Evolutionary conservation across 1,140 invertebrate genomes (phyloP).

Genomic region (Meloidogyne exigua): DNA sequence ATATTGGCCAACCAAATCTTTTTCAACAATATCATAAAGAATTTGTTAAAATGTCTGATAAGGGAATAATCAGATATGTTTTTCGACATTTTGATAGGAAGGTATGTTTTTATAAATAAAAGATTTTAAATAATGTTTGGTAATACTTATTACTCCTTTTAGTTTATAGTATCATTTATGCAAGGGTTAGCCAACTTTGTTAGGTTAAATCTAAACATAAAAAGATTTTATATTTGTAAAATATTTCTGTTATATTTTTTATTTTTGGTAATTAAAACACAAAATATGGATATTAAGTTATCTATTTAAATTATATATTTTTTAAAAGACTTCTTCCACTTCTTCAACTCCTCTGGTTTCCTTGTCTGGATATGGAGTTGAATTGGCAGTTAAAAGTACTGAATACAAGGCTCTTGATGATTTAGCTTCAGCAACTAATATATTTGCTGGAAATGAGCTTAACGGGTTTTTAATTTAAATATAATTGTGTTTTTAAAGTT

Average conservation of each 20-base stretch:
- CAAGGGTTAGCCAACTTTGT: too few relatives aligned
- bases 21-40: slow-evolving; percentile 40
- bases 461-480: slow-evolving; percentile 43
- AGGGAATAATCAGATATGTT: slow-evolving; percentile 33
- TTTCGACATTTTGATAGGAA: slow-evolving; percentile 44
- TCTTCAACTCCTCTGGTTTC: slow-evolving; percentile 67
- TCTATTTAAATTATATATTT: slow-evolving; percentile 30
- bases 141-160: too few relatives aligned
- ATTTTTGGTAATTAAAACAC: too few relatives aligned
- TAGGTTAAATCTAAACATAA: too few relatives aligned
- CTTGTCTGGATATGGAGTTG: slow-evolving; percentile 94
- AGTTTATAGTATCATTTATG: too few relatives aligned
- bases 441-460: slow-evolving; percentile 45
- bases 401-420: slow-evolving; percentile 99
- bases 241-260: too few relatives aligned
- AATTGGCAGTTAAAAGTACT: slow-evolving; percentile 95
- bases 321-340: slow-evolving; percentile 5
- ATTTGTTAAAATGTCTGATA: slow-evolving; percentile 32
- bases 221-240: too few relatives aligned
- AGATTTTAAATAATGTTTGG: too few relatives aligned
- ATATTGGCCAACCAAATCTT: slow-evolving; percentile 31
- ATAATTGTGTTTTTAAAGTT: too few relatives aligned
- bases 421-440: slow-evolving; percentile 66
- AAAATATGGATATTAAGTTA: too few relatives aligned
- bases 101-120: neutral